Percentiles rank a stretch among this genome's conserved stretches.
Evolutionary conservation across 2,113 vertebrate species (phyloP).

Genomic region (Ammodytes marinus): DNA sequence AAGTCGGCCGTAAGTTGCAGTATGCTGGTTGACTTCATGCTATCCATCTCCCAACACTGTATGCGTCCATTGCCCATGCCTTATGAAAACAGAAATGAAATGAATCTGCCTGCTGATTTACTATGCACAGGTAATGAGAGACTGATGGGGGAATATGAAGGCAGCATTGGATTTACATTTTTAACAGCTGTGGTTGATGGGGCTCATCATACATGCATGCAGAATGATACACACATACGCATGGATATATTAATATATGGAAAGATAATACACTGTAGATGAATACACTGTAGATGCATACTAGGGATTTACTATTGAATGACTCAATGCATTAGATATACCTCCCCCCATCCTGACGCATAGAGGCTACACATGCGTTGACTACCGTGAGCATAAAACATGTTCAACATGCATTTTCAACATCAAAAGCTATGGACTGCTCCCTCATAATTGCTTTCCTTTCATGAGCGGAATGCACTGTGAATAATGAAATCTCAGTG

Average conservation of each 20-base stretch:
- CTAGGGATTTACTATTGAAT: slow-evolving; percentile 48
- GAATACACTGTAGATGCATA: slow-evolving; percentile 24
- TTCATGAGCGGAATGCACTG: slow-evolving; percentile 46
- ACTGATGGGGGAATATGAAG: slow-evolving; percentile 13
- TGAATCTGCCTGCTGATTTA: slow-evolving; percentile 56
- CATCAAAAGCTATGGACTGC: slow-evolving; percentile 56
- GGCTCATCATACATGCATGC: slow-evolving; percentile 42
- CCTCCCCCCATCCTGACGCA: slow-evolving; percentile 27
- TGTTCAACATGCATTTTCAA: slow-evolving; percentile 48
- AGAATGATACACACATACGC: slow-evolving; percentile 10
- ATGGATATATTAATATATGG: background rate
- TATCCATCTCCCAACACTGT: background rate
- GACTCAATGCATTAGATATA: slow-evolving; percentile 24
- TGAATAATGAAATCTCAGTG: slow-evolving; percentile 64
- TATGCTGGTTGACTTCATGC: background rate
- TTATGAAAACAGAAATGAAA: slow-evolving; percentile 34
- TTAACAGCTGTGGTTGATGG: slow-evolving; percentile 44
- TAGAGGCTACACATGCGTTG: background rate
- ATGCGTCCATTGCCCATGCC: slow-evolving; percentile 9
- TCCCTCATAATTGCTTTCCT: slow-evolving; percentile 65
- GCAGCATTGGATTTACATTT: slow-evolving; percentile 56
- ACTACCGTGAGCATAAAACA: slow-evolving; percentile 34
- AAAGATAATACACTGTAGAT: slow-evolving; percentile 12
- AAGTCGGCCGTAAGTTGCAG: background rate
- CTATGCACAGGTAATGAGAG: slow-evolving; percentile 62